Conservation (phyloP, 2,797 vertebrate genomes). For the Onychomys arenicola region DNA sequence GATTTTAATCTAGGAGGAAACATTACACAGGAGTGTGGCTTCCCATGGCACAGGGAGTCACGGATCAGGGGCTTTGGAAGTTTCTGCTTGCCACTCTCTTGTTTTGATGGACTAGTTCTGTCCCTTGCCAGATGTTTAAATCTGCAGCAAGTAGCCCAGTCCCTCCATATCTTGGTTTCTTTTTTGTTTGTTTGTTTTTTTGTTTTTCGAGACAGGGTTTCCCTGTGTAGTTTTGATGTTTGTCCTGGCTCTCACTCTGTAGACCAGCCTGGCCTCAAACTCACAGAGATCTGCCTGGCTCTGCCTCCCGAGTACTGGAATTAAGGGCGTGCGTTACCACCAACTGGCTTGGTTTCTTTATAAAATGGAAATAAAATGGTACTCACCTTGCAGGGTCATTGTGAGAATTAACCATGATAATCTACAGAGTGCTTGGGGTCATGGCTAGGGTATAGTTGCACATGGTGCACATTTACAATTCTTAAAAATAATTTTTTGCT, state of each 20-base stretch:
- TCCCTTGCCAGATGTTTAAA: slow-evolving; percentile 15
- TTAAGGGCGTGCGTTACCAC: too few relatives aligned
- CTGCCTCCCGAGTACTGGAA: too few relatives aligned
- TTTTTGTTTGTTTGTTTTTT: too few relatives aligned
- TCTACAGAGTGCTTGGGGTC: background rate
- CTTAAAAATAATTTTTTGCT: background rate
- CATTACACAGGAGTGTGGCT: background rate
- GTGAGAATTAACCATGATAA: background rate
- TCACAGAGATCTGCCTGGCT: too few relatives aligned
- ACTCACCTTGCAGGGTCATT: background rate
- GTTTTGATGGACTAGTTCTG: background rate
- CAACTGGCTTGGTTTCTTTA: background rate
- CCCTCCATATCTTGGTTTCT: background rate
- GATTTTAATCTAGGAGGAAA: background rate
- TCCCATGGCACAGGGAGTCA: background rate
- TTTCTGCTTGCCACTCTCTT: background rate
- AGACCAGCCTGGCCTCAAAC: too few relatives aligned
- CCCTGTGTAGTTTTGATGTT: too few relatives aligned
- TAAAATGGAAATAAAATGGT: background rate
- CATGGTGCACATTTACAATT: slow-evolving; percentile 9
- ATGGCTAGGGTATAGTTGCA: background rate
- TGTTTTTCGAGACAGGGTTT: too few relatives aligned
- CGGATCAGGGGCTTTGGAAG: background rate
- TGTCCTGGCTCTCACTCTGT: too few relatives aligned
- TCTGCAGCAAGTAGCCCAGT: background rate